These are phyloP conservation scores for Mechanitis mazaeus DNA, from an alignment of 2,888 invertebrate genomes.

Conservation along the genomic window DNA sequence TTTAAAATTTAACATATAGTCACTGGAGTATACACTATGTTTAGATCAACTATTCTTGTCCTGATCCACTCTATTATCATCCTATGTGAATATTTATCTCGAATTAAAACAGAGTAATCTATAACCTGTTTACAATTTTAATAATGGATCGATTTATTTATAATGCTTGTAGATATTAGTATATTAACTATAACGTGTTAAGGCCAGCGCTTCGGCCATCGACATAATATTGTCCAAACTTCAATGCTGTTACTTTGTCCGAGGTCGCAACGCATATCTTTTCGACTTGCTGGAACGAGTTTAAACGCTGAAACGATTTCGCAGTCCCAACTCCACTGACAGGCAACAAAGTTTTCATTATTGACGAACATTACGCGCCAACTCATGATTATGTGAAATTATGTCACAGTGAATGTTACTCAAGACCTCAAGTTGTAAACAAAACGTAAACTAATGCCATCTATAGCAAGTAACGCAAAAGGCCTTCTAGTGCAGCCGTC, in stretches of 20 bases:
- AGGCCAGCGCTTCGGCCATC: background rate
- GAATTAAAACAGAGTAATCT: too few relatives aligned
- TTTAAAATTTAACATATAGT: too few relatives aligned
- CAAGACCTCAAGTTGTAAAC: conserved; percentile 46
- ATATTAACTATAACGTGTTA: too few relatives aligned
- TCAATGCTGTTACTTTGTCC: conserved; percentile 19
- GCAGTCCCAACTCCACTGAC: conserved; percentile 17
- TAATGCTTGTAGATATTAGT: too few relatives aligned
- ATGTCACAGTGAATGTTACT: conserved; percentile 48
- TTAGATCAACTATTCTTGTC: too few relatives aligned
- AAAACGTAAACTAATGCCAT: conserved; percentile 46
- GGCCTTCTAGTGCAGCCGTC: conserved; percentile 41
- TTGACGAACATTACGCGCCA: conserved; percentile 28
- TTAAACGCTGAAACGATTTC: conserved; percentile 8
- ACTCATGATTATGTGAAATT: conserved; percentile 49
- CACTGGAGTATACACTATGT: too few relatives aligned
- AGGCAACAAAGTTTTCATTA: conserved; percentile 33
- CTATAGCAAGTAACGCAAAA: conserved; percentile 33
- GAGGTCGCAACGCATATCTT: conserved; percentile 20
- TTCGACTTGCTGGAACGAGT: conserved; percentile 9
- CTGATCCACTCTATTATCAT: too few relatives aligned
- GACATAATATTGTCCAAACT: conserved; percentile 20
- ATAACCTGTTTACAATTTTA: too few relatives aligned
- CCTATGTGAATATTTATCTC: too few relatives aligned
- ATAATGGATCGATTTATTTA: background rate